Evolutionary conservation across 2,888 invertebrate species (phyloP).

Genomic region (Serripes groenlandicus): DNA sequence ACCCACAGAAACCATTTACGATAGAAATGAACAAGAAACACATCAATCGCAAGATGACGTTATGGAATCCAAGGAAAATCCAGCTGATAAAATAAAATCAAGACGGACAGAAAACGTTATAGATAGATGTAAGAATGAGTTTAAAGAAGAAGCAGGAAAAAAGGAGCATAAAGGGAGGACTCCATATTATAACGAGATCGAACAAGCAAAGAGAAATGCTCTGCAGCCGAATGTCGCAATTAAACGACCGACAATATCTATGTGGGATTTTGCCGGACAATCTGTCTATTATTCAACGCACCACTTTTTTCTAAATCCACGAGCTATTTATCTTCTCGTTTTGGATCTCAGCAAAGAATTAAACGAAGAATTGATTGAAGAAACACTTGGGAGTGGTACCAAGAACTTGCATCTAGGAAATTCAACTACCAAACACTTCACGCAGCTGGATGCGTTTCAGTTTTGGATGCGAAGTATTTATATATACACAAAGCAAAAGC

Average conservation of each 20-base stretch:
- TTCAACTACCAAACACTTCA: conserved; percentile 24
- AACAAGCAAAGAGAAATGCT: background rate
- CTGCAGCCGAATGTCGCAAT: background rate
- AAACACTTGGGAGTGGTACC: background rate
- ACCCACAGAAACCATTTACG: background rate
- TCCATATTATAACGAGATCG: background rate
- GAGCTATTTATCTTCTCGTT: conserved; percentile 49
- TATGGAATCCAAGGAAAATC: background rate
- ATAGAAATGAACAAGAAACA: background rate
- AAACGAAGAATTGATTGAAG: background rate
- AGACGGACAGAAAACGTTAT: background rate
- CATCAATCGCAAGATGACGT: background rate
- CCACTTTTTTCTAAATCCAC: conserved; percentile 51
- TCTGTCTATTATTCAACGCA: conserved; percentile 50
- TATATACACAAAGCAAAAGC: conserved; percentile 35
- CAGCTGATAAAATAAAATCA: background rate
- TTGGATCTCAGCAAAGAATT: conserved; percentile 41
- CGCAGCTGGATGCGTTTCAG: conserved; percentile 52
- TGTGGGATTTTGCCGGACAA: conserved; percentile 45
- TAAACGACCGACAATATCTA: conserved; percentile 25
- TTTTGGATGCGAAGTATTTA: conserved; percentile 57
- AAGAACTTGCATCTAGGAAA: background rate
- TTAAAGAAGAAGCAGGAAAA: background rate
- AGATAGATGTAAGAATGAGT: background rate
- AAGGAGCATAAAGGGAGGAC: background rate